Evolutionary conservation across 2,888 invertebrate genomes (phyloP).

Genomic region (Pediacus dermestoides): DNA sequence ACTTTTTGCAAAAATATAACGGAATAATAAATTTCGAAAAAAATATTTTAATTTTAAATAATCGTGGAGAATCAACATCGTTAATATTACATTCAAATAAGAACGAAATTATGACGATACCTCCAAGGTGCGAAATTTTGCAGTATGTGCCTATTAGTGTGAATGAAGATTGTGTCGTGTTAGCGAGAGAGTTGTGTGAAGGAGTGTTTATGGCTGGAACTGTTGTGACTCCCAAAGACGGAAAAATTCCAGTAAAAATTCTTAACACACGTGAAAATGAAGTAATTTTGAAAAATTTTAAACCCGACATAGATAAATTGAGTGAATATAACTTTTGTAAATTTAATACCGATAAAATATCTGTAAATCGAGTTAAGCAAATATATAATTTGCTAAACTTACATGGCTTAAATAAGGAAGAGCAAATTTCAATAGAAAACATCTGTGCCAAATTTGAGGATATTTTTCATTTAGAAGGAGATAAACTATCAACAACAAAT

Average conservation of each 20-base stretch:
- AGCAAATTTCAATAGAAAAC: slow-evolving; percentile 4
- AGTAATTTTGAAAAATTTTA: slow-evolving; percentile 1
- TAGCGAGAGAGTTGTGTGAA: slow-evolving; percentile 6
- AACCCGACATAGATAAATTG: slow-evolving; percentile 1
- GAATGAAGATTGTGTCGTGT: slow-evolving; percentile 4
- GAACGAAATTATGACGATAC: not conserved
- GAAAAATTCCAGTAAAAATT: not conserved
- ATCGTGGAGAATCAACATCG: not conserved
- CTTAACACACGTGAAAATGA: not conserved
- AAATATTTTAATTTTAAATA: not conserved
- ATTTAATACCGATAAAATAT: not conserved
- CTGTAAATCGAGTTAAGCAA: not conserved
- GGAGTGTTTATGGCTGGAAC: slow-evolving; percentile 4
- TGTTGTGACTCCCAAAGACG: not conserved
- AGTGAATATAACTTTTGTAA: not conserved
- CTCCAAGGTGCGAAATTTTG: slow-evolving; percentile 5
- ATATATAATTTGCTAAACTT: not conserved
- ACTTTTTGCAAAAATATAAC: slow-evolving; percentile 3
- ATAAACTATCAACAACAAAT: not conserved
- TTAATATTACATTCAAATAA: not conserved
- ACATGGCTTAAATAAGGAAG: not conserved
- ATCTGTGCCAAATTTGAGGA: slow-evolving; percentile 1
- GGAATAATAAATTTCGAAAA: slow-evolving; percentile 2
- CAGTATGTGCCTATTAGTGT: not conserved
- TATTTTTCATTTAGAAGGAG: not conserved